These are phyloP conservation scores for Scolopax bukidnonensis DNA, from an alignment of 2,797 vertebrate species.

Conservation along the genomic window DNA sequence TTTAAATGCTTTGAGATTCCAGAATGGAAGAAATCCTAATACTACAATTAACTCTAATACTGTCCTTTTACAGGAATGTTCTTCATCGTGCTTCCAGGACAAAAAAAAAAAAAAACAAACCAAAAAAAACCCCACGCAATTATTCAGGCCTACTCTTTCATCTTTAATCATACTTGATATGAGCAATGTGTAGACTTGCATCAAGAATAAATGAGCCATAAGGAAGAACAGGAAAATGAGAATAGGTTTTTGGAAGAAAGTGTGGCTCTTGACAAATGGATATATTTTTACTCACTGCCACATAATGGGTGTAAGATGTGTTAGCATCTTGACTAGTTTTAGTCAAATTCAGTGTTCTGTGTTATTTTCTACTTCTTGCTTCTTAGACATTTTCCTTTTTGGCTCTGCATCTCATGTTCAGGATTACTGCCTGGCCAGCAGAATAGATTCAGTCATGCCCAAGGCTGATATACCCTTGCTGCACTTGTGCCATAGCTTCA, in stretches of 20 bases:
- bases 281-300: not conserved
- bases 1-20: not conserved
- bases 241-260: not conserved
- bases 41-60: not conserved
- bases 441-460: not conserved
- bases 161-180: not conserved
- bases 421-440: not conserved
- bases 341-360: not conserved
- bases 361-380: not conserved
- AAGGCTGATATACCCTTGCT: not conserved
- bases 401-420: not conserved
- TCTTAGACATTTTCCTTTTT: not conserved
- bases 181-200: not conserved
- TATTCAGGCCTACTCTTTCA: not conserved
- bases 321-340: not conserved
- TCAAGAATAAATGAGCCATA: not conserved
- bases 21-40: not conserved
- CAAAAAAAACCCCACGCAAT: too few species aligned
- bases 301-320: not conserved
- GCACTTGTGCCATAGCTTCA: not conserved
- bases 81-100: not conserved
- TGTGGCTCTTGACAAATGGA: not conserved
- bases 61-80: not conserved
- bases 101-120: not conserved
- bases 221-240: not conserved